Conservation (phyloP, 2,888 invertebrate genomes). For the Standfussiana lucernea region DNA sequence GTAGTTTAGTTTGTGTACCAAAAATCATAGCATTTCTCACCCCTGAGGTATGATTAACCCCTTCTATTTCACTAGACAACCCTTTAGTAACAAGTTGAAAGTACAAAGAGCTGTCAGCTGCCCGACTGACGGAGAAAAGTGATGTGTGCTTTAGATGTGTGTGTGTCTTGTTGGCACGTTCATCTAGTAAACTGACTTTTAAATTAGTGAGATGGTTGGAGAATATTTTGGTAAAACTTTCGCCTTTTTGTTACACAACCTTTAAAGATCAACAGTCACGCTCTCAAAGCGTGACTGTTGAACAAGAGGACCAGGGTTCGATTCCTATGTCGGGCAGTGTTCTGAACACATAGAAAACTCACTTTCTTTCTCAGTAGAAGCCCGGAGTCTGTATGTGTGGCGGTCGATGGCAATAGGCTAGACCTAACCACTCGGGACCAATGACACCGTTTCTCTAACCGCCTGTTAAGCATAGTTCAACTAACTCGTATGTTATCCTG, state of each 20-base stretch:
- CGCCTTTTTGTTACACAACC: not conserved
- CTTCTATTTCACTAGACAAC: conserved; percentile 43
- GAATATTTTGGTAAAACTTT: not conserved
- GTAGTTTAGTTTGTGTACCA: conserved; percentile 44
- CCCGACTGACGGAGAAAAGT: conserved; percentile 34
- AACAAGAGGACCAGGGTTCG: not conserved
- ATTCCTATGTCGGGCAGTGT: not conserved
- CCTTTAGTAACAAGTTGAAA: conserved; percentile 31
- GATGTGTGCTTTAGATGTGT: conserved; percentile 25
- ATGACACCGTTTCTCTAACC: not conserved
- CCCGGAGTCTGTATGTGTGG: not conserved
- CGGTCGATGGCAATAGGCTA: not conserved
- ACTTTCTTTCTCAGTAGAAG: not conserved
- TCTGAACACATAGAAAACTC: not conserved
- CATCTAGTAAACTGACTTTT: conserved; percentile 37
- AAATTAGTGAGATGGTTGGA: not conserved
- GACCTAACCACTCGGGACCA: not conserved
- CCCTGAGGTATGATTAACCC: conserved; percentile 32
- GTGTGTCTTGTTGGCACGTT: conserved; percentile 24
- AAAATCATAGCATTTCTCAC: conserved; percentile 42
- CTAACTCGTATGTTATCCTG: conserved; percentile 25
- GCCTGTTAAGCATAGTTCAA: not conserved
- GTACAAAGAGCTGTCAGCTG: conserved; percentile 51
- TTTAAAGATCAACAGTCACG: no score
- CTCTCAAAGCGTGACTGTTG: not conserved